These are phyloP conservation scores for Sebastes hubbsi DNA, from an alignment of 2,797 vertebrate genomes.

Conservation along the genomic window DNA sequence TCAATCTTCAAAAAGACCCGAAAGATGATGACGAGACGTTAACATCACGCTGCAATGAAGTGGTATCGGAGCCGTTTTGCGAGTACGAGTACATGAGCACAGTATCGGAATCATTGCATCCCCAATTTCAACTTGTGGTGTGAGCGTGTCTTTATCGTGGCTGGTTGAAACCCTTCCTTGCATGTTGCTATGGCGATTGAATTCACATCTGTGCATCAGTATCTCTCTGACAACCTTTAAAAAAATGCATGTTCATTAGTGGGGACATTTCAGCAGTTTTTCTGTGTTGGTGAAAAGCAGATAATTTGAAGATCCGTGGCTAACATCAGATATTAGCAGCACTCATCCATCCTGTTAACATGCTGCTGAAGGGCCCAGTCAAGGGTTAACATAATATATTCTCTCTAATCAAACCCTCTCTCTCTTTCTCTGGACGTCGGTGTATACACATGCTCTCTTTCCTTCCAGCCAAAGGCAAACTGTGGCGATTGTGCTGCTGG, in stretches of 20 bases:
- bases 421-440: background rate
- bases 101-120: no score
- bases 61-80: no score
- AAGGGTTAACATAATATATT: background rate
- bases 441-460: background rate
- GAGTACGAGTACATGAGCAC: no score
- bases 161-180: no score
- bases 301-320: background rate
- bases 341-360: slow-evolving; percentile 14
- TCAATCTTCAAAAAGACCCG: no score
- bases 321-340: background rate
- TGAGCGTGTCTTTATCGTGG: no score
- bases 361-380: slow-evolving; percentile 3
- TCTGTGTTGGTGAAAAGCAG: background rate
- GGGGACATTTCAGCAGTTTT: background rate
- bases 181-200: no score
- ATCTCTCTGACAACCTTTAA: background rate
- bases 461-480: background rate
- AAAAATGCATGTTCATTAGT: background rate
- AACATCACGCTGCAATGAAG: no score
- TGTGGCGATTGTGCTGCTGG: slow-evolving; percentile 1
- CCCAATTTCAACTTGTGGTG: no score
- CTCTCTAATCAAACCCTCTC: background rate
- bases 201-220: background rate
- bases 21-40: no score